phyloP scores from a whole-genome alignment of 2,113 vertebrate species.

The Microcebus tavaratra region DNA sequence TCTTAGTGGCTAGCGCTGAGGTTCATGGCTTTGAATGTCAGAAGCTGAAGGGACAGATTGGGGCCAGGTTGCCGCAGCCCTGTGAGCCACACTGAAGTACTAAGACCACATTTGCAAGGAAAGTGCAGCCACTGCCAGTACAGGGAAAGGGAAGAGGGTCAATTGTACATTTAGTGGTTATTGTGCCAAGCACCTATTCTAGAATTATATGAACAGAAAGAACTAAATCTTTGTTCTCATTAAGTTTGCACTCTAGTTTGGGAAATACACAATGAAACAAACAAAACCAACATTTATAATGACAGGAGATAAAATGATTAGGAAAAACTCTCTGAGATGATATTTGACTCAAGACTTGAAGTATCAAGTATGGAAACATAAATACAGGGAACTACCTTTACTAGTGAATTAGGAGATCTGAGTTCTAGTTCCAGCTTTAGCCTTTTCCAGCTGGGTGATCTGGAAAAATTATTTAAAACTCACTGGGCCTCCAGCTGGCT shows the following conservation, averaged over 20 bases:
- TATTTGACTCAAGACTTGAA: neutral
- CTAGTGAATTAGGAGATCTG: neutral
- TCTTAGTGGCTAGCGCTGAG: neutral
- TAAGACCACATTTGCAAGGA: neutral
- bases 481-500: neutral
- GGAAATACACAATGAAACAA: neutral
- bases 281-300: neutral
- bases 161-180: neutral
- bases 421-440: neutral
- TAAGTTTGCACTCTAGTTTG: neutral
- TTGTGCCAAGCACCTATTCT: neutral
- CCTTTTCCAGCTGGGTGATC: neutral
- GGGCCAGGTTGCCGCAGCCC: neutral
- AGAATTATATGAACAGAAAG: neutral
- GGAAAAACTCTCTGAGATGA: neutral
- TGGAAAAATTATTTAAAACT: neutral
- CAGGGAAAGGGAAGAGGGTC: neutral
- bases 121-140: neutral
- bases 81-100: neutral
- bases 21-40: neutral
- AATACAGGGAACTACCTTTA: neutral
- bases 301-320: neutral
- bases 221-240: neutral
- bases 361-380: neutral
- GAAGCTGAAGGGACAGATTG: neutral